These are phyloP conservation scores for Bursaphelenchus mucronatus DNA, from an alignment of 1,140 invertebrate genomes.

Conservation along the genomic window DNA sequence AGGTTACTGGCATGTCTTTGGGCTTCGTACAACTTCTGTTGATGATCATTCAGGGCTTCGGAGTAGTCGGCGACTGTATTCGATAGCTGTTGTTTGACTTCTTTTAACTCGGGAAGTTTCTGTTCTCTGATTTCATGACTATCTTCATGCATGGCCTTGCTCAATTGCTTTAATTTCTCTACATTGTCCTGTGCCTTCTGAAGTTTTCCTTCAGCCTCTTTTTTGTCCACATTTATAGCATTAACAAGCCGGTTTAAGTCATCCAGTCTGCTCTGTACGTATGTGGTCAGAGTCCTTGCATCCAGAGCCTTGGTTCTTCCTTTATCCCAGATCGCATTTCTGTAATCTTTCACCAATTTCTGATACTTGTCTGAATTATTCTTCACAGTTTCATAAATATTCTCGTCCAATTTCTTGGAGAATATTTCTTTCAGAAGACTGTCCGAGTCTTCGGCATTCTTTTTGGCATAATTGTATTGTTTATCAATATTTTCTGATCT, in stretches of 20 bases:
- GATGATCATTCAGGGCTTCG: slow-evolving; percentile 41
- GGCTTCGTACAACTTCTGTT: slow-evolving; percentile 37
- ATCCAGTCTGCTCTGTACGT: slow-evolving; percentile 34
- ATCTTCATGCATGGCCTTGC: slow-evolving; percentile 42
- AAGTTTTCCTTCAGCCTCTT: slow-evolving; percentile 37
- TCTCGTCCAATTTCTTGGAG: slow-evolving; percentile 56
- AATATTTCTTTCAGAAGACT: slow-evolving; percentile 46
- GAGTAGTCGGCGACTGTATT: slow-evolving; percentile 20
- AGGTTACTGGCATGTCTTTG: slow-evolving; percentile 46
- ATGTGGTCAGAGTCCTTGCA: slow-evolving; percentile 38
- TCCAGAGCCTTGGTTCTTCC: slow-evolving; percentile 32
- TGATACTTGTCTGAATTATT: slow-evolving; percentile 33
- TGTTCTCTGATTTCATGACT: slow-evolving; percentile 33
- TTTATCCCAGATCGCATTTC: slow-evolving; percentile 50
- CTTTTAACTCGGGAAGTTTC: slow-evolving; percentile 28
- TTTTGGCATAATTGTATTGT: slow-evolving; percentile 47
- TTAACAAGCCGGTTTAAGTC: slow-evolving; percentile 30
- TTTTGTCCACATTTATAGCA: slow-evolving; percentile 36
- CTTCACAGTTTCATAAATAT: slow-evolving; percentile 44
- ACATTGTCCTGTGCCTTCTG: slow-evolving; percentile 33
- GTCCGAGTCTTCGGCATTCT: slow-evolving; percentile 48
- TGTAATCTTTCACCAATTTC: slow-evolving; percentile 45
- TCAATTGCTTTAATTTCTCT: slow-evolving; percentile 32
- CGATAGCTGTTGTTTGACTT: slow-evolving; percentile 20
- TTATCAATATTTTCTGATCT: slow-evolving; percentile 52